phyloP scores from a whole-genome alignment of 2,888 invertebrate species.

The Creontiades dilutus region DNA sequence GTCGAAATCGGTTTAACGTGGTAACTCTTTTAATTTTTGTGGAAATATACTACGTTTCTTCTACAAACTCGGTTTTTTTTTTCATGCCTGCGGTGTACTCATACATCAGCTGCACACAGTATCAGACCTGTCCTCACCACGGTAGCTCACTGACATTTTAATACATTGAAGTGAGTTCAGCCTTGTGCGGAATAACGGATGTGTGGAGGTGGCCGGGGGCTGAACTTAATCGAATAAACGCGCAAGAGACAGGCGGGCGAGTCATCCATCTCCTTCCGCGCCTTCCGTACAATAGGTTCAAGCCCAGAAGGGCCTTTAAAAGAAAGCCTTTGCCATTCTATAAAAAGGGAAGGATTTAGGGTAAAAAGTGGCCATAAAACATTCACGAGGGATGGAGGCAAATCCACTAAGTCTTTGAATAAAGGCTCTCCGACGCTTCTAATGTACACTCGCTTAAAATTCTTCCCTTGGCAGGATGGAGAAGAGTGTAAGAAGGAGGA shows the following conservation, averaged over 20 bases:
- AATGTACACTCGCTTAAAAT: slow-evolving; percentile 60
- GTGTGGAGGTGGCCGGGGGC: not conserved
- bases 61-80: no score
- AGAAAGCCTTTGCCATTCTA: slow-evolving; percentile 8
- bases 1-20: no score
- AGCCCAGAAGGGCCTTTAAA: slow-evolving; percentile 37
- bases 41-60: no score
- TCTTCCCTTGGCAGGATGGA: slow-evolving; percentile 37
- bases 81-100: not conserved
- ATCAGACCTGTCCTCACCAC: not conserved
- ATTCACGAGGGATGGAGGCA: slow-evolving; percentile 58
- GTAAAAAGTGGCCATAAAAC: slow-evolving; percentile 68
- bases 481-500: not conserved
- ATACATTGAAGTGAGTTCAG: slow-evolving; percentile 25
- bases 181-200: not conserved
- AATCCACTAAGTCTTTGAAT: slow-evolving; percentile 69
- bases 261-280: slow-evolving; percentile 50
- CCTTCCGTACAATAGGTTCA: slow-evolving; percentile 52
- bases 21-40: no score
- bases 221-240: slow-evolving; percentile 57
- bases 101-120: not conserved
- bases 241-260: slow-evolving; percentile 41
- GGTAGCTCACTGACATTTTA: slow-evolving; percentile 5
- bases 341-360: slow-evolving; percentile 63
- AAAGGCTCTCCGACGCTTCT: slow-evolving; percentile 56